Conservation (phyloP, 2,888 invertebrate genomes). For the Tenthredo notha region DNA sequence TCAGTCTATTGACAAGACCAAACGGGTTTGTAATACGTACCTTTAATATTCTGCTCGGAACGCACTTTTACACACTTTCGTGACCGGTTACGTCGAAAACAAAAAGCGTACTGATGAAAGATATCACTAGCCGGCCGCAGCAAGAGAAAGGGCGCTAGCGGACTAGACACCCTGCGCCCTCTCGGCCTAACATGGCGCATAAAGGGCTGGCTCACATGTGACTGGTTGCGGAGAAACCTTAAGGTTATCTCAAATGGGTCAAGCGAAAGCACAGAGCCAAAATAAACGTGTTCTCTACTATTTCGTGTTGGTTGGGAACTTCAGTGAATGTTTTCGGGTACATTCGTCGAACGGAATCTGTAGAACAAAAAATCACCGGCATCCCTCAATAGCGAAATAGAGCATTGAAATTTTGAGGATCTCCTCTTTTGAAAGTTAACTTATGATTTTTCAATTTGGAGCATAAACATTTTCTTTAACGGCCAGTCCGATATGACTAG, state of each 20-base stretch:
- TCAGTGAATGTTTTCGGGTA: too few species aligned
- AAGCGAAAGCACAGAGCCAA: conserved; percentile 12
- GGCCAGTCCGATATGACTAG: too few species aligned
- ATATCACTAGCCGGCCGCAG: not conserved
- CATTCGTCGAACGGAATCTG: too few species aligned
- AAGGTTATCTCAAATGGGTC: conserved; percentile 22
- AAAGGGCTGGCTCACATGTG: not conserved
- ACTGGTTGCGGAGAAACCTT: not conserved
- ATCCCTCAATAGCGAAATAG: too few species aligned
- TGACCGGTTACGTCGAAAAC: conserved; percentile 14
- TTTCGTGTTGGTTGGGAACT: too few species aligned
- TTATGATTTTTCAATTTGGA: too few species aligned
- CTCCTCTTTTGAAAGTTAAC: too few species aligned
- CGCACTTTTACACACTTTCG: not conserved
- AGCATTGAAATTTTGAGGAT: too few species aligned
- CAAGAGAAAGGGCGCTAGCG: not conserved
- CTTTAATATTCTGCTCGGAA: not conserved
- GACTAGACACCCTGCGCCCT: not conserved
- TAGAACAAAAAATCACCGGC: too few species aligned
- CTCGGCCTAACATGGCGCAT: not conserved
- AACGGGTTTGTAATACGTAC: not conserved
- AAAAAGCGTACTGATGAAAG: not conserved
- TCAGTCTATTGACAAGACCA: not conserved
- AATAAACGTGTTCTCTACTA: too few species aligned
- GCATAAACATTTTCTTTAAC: too few species aligned